Conservation (phyloP, 2,888 invertebrate genomes). For the Ceratothoa steindachneri region DNA sequence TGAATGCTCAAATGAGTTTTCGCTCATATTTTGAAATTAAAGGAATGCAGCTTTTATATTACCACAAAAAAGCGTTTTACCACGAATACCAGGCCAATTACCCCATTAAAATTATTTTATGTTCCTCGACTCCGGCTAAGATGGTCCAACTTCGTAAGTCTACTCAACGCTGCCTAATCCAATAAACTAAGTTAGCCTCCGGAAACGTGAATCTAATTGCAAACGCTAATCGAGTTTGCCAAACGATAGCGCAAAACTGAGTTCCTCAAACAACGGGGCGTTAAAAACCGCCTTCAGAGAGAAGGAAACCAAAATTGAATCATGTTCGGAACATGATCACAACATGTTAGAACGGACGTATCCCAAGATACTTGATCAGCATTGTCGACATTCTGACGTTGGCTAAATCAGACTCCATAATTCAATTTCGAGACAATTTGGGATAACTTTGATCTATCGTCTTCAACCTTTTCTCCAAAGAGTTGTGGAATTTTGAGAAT, state of each 20-base stretch:
- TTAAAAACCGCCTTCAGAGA: background rate
- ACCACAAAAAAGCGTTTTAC: too few species aligned
- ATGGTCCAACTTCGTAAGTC: too few species aligned
- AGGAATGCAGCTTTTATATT: too few species aligned
- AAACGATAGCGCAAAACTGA: background rate
- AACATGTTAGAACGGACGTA: background rate
- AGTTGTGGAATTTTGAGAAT: background rate
- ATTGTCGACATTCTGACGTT: background rate
- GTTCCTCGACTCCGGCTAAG: too few species aligned
- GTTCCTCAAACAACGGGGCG: background rate
- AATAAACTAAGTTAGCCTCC: background rate
- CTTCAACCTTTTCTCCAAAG: background rate
- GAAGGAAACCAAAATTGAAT: background rate
- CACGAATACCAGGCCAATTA: too few species aligned
- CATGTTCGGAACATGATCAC: background rate
- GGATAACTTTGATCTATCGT: too few species aligned
- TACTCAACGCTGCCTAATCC: background rate
- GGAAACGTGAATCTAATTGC: background rate
- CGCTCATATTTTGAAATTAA: too few species aligned
- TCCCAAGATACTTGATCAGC: background rate
- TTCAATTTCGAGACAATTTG: background rate
- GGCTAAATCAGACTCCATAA: background rate
- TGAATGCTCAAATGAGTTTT: too few species aligned
- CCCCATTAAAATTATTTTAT: too few species aligned
- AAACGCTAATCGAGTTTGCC: background rate